Percentiles rank a stretch among this genome's conserved stretches.
These are phyloP conservation scores for Geococcyx californianus DNA, from an alignment of 2,113 vertebrate genomes.

Conservation along the genomic window DNA sequence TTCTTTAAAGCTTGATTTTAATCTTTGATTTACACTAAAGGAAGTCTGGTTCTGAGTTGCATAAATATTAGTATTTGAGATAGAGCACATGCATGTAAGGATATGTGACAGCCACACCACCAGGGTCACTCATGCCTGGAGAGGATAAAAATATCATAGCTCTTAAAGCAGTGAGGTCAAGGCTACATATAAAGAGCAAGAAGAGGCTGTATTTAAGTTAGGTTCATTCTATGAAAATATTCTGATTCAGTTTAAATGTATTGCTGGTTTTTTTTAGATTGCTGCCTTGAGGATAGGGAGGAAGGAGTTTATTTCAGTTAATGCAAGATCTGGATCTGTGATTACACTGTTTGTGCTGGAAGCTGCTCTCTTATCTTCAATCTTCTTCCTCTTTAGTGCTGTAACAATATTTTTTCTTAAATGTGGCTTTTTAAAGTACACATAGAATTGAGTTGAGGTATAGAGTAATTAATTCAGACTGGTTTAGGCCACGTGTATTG, in stretches of 20 bases:
- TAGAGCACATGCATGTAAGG: not conserved
- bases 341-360: not conserved
- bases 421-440: not conserved
- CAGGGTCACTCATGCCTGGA: not conserved
- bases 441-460: not conserved
- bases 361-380: not conserved
- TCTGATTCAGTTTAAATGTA: not conserved
- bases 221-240: not conserved
- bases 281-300: not conserved
- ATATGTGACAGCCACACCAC: not conserved
- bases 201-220: not conserved
- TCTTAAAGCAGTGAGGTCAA: not conserved
- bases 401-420: not conserved
- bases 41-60: not conserved
- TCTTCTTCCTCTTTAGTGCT: not conserved
- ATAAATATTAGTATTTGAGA: not conserved
- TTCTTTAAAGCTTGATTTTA: not conserved
- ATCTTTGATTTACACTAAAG: not conserved
- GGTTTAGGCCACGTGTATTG: not conserved
- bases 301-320: not conserved
- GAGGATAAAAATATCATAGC: not conserved
- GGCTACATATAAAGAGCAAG: not conserved
- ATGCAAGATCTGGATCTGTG: not conserved
- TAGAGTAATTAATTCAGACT: slow-evolving; percentile 12
- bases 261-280: not conserved